Base-by-base conservation (phyloP, 2,888 invertebrate genomes). In the Cerceris rybyensis region DNA sequence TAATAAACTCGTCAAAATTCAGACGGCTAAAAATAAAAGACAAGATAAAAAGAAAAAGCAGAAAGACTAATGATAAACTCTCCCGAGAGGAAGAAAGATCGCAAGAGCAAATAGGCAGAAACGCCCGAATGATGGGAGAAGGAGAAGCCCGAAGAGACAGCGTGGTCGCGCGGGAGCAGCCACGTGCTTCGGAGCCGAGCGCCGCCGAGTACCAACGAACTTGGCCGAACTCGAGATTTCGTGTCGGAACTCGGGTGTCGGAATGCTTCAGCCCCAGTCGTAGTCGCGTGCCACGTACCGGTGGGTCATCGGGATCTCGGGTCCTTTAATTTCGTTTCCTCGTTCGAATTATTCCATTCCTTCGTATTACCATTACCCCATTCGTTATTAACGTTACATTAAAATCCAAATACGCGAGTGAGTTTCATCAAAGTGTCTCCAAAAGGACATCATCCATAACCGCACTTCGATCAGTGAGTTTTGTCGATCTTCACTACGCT, bases 231-330 rank as follows among this genome's bases (percentile, higher is more conserved):
- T 46, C 55, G 70, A 76, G 88, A 88, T 88, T 87, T 88, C 84
- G 84, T 86, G 87, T 83, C 63, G 70, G 84, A 78, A 80, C 82
- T 77, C 82, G 80, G 28, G 74, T 88, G 86, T 86, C 87, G 90
- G 90, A 91, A 91, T 91, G 89, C 87, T 86, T 85, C 63, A 69
- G 75, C 71, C 67, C 88, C 90, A 90, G 91, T 90, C 89, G 89
- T 86, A 86, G 88, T 85, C 90, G 90, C 90, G 91, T 89, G 88
- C 82, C 88, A 86, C 86, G 86, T 81, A 80, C 69, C 71, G 81
- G 46, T 61, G 78, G 49, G 66, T 78, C 79, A 63, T 13, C 7
- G 49, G 43, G 9, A 41, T 43, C 11, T 57, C 58, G 14, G 14
- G 63, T 55, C 50, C 50, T 4, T 0, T 55, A 17, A 46, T 50